Evolutionary conservation across 1,140 invertebrate species (phyloP), one percentile per base, ranked within the genome.

Genomic region (Euborellia annulipes): DNA sequence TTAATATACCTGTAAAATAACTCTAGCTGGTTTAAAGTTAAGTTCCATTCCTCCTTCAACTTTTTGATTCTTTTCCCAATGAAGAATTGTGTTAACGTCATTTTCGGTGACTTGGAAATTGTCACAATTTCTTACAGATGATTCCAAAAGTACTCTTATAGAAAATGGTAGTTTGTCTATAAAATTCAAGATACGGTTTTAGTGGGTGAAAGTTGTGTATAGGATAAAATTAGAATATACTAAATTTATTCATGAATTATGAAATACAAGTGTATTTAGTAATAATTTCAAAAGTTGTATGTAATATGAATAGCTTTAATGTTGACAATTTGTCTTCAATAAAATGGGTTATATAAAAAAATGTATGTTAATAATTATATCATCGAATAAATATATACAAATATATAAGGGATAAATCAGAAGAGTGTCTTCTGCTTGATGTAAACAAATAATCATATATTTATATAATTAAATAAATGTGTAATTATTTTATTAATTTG

Each of bases 71-170:
- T 66, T 58, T 62, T 89, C 75, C 94, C 94, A 98, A 51, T 87
- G 69, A n/a, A 97, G 65, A 34, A 98, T 85, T 52, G 82, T 92
- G 47, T 85, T 65, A 1, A 98, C 90, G 71, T 98, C 93, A 42
- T 72, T 67, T 59, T 84, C 71, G 36, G 76, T 74, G 4, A 89
- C 76, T 62, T 93, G 86, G 60, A 97, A 96, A 54, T 88, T 83
- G 67, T 98, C 94, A 65, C 93, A 98, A 67, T 94, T 93, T 45
- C 95, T 69, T 1, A 98, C 79, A 22, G 89, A 90, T 6, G 92
- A 92, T 67, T 98, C 95, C 53, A 98, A 66, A 1, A 98, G 68
- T 6, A 97, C 81, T 58, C 91, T 71, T 43, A 98, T 85, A 3
- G 89, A 95, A 66, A 78, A 97, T 1, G 95, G 95, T n/a, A 98